A percentile compares a stretch with the other conserved stretches of the same genome.
These are phyloP conservation scores for Lysiphlebus fabarum DNA, from an alignment of 1,140 invertebrate species.

Conservation along the genomic window DNA sequence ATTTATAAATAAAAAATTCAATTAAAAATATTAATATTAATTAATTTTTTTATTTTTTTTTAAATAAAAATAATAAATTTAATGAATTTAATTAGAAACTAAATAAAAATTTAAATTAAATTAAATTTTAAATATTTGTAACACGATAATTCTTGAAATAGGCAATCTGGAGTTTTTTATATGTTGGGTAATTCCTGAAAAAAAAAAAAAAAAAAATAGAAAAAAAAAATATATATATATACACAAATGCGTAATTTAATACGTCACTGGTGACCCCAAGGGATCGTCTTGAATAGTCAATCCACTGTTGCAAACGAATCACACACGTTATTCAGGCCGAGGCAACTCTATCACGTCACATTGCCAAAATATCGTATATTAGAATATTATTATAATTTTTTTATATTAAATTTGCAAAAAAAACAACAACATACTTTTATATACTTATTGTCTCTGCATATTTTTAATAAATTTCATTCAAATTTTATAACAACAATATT, in stretches of 20 bases:
- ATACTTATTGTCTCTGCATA: conserved; percentile 7
- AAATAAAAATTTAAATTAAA: no score
- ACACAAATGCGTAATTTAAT: background rate
- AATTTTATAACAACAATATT: no score
- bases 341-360: conserved; percentile 12
- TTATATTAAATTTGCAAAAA: background rate
- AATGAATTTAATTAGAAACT: no score
- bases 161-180: no score
- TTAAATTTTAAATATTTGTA: no score
- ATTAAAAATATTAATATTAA: no score
- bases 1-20: no score
- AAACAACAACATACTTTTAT: background rate
- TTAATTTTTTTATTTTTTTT: no score
- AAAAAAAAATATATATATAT: background rate
- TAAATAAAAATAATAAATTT: no score
- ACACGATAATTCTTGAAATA: no score
- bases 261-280: conserved; percentile 24
- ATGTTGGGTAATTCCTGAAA: conserved; percentile 7
- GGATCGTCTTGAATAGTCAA: conserved; percentile 9
- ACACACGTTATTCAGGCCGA: conserved; percentile 16
- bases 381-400: conserved; percentile 1
- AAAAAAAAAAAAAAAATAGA: no score
- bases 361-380: conserved; percentile 14
- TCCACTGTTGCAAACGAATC: conserved; percentile 17
- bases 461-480: no score